phyloP scores from a whole-genome alignment of 2,113 vertebrate genomes.

The Gambusia holbrooki region DNA sequence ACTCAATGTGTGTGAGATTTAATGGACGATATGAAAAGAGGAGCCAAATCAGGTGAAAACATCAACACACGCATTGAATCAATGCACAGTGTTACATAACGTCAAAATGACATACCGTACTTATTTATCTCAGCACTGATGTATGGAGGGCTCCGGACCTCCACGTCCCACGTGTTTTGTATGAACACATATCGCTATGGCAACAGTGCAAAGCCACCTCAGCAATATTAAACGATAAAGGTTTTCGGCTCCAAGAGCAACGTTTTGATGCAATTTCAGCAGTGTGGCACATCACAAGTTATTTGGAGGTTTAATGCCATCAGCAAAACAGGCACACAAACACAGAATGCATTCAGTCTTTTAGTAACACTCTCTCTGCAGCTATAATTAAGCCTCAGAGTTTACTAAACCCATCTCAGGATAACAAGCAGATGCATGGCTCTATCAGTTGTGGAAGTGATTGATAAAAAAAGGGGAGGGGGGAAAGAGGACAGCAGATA shows the following conservation, averaged over 20 bases:
- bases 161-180: neutral
- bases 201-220: conserved; percentile 31
- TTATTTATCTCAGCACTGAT: neutral
- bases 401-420: conserved; percentile 14
- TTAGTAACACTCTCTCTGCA: conserved; percentile 23
- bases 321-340: conserved; percentile 9
- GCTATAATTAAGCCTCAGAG: conserved; percentile 26
- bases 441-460: conserved; percentile 21
- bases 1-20: neutral
- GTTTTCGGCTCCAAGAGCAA: conserved; percentile 14
- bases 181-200: conserved; percentile 20
- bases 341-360: conserved; percentile 13
- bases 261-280: conserved; percentile 29
- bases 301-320: neutral
- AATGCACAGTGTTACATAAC: no score
- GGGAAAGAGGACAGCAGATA: conserved; percentile 25
- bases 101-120: neutral
- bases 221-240: conserved; percentile 3
- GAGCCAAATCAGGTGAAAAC: neutral
- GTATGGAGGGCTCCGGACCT: neutral
- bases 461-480: neutral
- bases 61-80: neutral
- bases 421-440: conserved; percentile 2
- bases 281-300: neutral
- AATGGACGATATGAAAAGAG: neutral